These are phyloP conservation scores for Cremastinae sp. DNA, from an alignment of 2,888 invertebrate genomes.

Conservation along the genomic window DNA sequence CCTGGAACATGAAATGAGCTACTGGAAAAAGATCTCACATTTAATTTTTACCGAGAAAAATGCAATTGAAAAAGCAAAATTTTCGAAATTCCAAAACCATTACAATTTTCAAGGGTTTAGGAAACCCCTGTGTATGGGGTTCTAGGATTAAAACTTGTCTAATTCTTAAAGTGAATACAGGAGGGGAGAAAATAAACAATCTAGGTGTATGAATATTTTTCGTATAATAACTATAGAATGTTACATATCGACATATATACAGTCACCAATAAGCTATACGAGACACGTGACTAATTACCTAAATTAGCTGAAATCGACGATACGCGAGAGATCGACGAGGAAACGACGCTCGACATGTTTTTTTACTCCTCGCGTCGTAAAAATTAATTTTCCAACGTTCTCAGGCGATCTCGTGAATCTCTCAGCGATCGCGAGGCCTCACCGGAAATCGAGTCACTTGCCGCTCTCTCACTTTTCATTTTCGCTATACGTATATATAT, in stretches of 20 bases:
- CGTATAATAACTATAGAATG: slow-evolving; percentile 73
- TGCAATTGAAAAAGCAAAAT: no score
- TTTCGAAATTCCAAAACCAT: no score
- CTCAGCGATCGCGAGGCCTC: slow-evolving; percentile 52
- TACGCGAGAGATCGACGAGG: slow-evolving; percentile 32
- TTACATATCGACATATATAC: slow-evolving; percentile 80
- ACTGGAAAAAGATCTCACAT: no score
- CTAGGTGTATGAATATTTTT: slow-evolving; percentile 54
- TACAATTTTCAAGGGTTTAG: no score
- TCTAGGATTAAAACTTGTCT: no score
- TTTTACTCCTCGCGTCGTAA: not conserved
- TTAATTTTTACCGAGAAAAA: no score
- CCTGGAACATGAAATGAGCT: no score
- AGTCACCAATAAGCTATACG: slow-evolving; percentile 76
- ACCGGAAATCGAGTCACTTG: slow-evolving; percentile 17
- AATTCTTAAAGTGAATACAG: no score
- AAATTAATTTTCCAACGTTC: slow-evolving; percentile 10
- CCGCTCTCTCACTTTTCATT: no score
- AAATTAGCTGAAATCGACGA: slow-evolving; percentile 57
- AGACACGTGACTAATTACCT: slow-evolving; percentile 71
- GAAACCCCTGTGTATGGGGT: no score
- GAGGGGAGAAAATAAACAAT: slow-evolving; percentile 31
- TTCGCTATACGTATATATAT: no score
- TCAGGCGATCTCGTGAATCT: slow-evolving; percentile 39
- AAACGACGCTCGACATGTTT: slow-evolving; percentile 20